A percentile compares a stretch with the other conserved stretches of the same genome.
Evolutionary conservation across 1,140 invertebrate genomes (phyloP).

Genomic region (Charaxes varanes): DNA sequence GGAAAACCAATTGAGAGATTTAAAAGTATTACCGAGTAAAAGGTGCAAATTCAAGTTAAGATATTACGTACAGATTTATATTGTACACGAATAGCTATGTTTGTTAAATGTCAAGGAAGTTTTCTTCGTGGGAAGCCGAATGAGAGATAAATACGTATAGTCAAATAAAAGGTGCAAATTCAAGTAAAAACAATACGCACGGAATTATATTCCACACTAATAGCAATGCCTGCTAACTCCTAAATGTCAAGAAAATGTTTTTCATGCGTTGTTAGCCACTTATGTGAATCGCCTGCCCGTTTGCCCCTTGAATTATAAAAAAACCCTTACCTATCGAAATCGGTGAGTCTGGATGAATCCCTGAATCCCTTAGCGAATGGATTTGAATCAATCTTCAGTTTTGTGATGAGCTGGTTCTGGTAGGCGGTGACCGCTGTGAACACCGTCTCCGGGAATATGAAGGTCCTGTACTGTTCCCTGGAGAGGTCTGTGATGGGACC

Average conservation of each 20-base stretch:
- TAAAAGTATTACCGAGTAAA: conserved; percentile 32
- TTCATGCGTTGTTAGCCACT: too few relatives aligned
- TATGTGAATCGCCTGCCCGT: too few relatives aligned
- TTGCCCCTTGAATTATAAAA: background rate
- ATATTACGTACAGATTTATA: conserved; percentile 12
- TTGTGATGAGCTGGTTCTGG: conserved; percentile 97
- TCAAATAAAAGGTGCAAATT: conserved; percentile 20
- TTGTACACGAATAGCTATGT: too few relatives aligned
- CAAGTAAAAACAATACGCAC: conserved; percentile 16
- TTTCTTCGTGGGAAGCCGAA: too few relatives aligned
- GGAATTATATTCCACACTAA: conserved; percentile 7
- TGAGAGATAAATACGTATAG: too few relatives aligned
- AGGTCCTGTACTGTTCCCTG: conserved; percentile 87
- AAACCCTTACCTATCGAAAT: conserved; percentile 83
- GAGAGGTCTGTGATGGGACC: conserved; percentile 83
- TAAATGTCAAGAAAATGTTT: background rate
- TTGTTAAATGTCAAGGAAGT: too few relatives aligned
- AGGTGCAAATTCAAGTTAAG: conserved; percentile 20
- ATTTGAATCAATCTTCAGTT: conserved; percentile 96
- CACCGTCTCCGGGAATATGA: conserved; percentile 96
- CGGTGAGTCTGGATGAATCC: conserved; percentile 93
- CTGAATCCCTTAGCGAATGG: conserved; percentile 96
- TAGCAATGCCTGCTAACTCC: background rate
- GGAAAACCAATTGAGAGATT: too few relatives aligned
- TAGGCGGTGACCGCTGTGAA: conserved; percentile 99